These are phyloP conservation scores for Grus americana DNA, from an alignment of 2,113 vertebrate genomes.

Conservation along the genomic window DNA sequence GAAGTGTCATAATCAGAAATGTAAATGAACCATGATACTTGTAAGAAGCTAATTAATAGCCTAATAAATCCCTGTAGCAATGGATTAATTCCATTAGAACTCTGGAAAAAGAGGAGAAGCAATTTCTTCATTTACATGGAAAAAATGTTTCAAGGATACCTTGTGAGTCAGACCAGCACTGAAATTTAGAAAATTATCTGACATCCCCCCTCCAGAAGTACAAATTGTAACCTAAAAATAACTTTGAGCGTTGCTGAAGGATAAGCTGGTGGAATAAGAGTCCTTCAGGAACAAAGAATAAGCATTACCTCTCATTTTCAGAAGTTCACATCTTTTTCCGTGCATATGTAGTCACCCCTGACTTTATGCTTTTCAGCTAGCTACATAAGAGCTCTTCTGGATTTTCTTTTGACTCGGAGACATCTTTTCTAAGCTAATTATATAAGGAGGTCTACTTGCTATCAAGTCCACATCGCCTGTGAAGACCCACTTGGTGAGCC, in stretches of 20 bases:
- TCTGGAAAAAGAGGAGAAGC: not conserved
- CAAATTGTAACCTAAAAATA: not conserved
- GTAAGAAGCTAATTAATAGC: constrained; percentile 40
- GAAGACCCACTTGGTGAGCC: not conserved
- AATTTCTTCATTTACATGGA: not conserved
- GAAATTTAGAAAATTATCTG: not conserved
- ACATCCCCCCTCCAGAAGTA: not conserved
- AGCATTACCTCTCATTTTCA: not conserved
- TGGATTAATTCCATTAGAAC: constrained; percentile 34
- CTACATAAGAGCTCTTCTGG: not conserved
- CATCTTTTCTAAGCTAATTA: not conserved
- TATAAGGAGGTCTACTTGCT: not conserved
- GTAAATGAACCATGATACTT: constrained; percentile 10
- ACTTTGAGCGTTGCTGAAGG: not conserved
- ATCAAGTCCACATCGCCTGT: not conserved
- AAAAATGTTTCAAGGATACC: constrained; percentile 2
- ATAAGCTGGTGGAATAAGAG: not conserved
- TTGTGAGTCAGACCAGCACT: not conserved
- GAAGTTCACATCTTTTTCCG: not conserved
- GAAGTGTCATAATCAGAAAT: constrained; percentile 35
- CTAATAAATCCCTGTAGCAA: constrained; percentile 16
- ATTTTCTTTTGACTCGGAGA: not conserved
- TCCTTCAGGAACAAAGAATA: not conserved
- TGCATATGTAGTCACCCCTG: not conserved
- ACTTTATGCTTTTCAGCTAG: not conserved